Base-by-base conservation (phyloP, 2,797 vertebrate species). In the Eulemur albifrons region DNA sequence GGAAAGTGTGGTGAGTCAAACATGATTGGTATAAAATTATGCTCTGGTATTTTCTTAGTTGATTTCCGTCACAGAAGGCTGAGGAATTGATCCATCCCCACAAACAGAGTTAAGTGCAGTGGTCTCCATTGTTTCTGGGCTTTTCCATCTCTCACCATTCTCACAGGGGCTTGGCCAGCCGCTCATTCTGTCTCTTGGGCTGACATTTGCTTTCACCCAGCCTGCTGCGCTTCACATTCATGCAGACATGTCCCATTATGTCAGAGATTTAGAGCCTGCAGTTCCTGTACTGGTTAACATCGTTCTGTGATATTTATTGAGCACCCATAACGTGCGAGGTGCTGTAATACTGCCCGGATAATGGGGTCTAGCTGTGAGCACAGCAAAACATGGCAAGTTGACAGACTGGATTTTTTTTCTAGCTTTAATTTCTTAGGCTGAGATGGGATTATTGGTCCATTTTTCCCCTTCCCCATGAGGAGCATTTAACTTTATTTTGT, bases 401-500 rank as follows among this genome's bases (percentile, higher is more conserved):
- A 97, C 81, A 63, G 48, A 79, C 48, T 84, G 89, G 69, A 52
- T 61, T 70, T 96, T 96, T 86, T 86, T 87, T 20, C 38, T 38
- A 40, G 25, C 38, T 95, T 95, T 97, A 88, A 95, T 95, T 94
- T 94, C 70, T 85, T 38, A 84, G 54, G 45, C 54, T 11, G n/a
- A 97, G 93, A 89, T 96, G 83, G 85, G 70, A 91, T 83, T 93
- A 80, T 87, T 93, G 72, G 57, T 67, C 85, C 86, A 76, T 94
- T 92, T 96, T 77, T 27, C 14, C 61, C 65, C 73, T 92, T 94
- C 69, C 96, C 63, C 54, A 23, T 52, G 59, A 94, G 80, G 52
- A 96, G 2, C 21, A 69, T 89, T 95, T 88, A 88, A 81, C 77
- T 97, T 85, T 69, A 73, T 88, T 91, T 87, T 82, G 1, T 85